phyloP scores from a whole-genome alignment of 2,888 invertebrate species.

The Melanostoma scalare region DNA sequence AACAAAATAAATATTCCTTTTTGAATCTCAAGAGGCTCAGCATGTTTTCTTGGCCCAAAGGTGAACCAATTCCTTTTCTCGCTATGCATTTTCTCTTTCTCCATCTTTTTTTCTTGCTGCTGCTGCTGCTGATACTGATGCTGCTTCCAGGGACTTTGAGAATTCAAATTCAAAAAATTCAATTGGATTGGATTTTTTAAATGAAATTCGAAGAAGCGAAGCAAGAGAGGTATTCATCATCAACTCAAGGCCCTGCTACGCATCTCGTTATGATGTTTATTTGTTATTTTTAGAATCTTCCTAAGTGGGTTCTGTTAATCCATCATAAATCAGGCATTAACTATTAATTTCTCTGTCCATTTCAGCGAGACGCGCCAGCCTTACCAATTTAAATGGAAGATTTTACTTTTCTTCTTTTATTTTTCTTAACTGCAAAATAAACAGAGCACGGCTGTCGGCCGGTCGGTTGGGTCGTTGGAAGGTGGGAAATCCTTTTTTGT shows the following conservation, averaged over 20 bases:
- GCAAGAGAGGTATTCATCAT: constrained; percentile 24
- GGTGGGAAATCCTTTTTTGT: too few relatives aligned
- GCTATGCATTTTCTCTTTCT: background rate
- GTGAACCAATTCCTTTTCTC: constrained; percentile 53
- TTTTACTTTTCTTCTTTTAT: too few relatives aligned
- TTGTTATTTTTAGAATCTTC: constrained; percentile 67
- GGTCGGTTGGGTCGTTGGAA: too few relatives aligned
- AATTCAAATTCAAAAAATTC: constrained; percentile 48
- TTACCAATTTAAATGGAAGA: too few relatives aligned
- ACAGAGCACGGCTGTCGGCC: too few relatives aligned
- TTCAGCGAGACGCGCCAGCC: constrained; percentile 15
- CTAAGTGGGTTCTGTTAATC: constrained; percentile 70
- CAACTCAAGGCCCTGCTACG: constrained; percentile 30
- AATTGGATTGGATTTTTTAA: constrained; percentile 47
- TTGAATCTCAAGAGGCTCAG: constrained; percentile 61
- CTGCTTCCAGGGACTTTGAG: constrained; percentile 24
- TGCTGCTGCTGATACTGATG: background rate
- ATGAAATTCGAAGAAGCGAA: constrained; percentile 44
- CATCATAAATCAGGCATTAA: constrained; percentile 73
- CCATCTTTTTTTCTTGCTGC: background rate
- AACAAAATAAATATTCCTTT: constrained; percentile 25
- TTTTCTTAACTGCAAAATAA: too few relatives aligned
- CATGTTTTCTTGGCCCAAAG: constrained; percentile 56
- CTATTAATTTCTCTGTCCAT: constrained; percentile 68
- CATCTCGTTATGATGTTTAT: constrained; percentile 66